Evolutionary conservation across 1,140 invertebrate genomes (phyloP).

Genomic region (Drosophila subpulchrella): DNA sequence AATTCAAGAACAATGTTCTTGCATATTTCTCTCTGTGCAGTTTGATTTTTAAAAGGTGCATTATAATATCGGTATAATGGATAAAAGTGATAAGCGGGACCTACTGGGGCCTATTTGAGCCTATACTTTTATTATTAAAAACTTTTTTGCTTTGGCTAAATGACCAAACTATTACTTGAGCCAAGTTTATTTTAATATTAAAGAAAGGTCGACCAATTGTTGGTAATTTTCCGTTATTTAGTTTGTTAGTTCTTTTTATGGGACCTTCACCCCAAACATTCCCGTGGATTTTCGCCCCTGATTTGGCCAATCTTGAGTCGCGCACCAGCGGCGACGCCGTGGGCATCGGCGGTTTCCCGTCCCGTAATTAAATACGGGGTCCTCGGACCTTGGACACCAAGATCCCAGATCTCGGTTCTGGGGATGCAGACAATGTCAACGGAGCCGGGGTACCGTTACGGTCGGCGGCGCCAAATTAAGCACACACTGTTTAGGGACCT

Average conservation of each 20-base stretch:
- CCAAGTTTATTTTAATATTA: not conserved
- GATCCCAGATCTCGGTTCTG: not conserved
- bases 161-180: too few relatives aligned
- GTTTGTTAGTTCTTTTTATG: conserved; percentile 17
- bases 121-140: too few relatives aligned
- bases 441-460: conserved; percentile 57
- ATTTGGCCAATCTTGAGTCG: conserved; percentile 24
- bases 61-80: too few relatives aligned
- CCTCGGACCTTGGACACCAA: not conserved
- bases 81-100: too few relatives aligned
- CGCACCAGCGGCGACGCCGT: conserved; percentile 20
- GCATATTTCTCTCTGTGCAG: too few relatives aligned
- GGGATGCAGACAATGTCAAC: conserved; percentile 12
- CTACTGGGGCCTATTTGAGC: too few relatives aligned
- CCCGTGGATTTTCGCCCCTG: conserved; percentile 23
- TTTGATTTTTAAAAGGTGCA: too few relatives aligned
- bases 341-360: conserved; percentile 15
- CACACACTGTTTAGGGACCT: conserved; percentile 62
- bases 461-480: conserved; percentile 66
- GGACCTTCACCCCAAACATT: conserved; percentile 1
- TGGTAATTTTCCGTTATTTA: conserved; percentile 19
- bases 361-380: conserved; percentile 60
- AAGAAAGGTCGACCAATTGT: not conserved
- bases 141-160: too few relatives aligned
- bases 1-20: too few relatives aligned